Percentiles rank a stretch among this genome's conserved stretches.
These are phyloP conservation scores for Nothoprocta pentlandii DNA, from an alignment of 2,113 vertebrate genomes.

Conservation along the genomic window DNA sequence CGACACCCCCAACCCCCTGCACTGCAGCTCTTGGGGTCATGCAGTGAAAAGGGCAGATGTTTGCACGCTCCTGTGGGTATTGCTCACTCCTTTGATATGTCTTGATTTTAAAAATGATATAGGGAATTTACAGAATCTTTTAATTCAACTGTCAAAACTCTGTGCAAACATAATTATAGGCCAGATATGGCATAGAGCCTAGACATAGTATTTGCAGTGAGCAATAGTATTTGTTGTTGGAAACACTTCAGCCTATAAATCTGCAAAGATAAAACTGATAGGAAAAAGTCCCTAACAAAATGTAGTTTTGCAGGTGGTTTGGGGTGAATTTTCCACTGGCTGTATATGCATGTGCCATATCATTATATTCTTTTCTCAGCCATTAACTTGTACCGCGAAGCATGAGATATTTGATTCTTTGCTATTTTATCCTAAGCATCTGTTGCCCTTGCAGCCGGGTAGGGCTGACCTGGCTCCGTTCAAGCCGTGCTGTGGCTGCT, in stretches of 20 bases:
- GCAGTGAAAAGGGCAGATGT: not conserved
- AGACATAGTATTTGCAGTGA: not conserved
- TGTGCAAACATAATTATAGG: conserved; percentile 28
- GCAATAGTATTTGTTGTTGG: conserved; percentile 22
- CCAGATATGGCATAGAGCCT: not conserved
- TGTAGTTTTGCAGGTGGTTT: conserved; percentile 22
- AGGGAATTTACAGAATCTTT: conserved; percentile 23
- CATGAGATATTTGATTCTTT: not conserved
- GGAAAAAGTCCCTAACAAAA: conserved; percentile 3
- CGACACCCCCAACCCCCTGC: no score
- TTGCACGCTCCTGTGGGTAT: not conserved
- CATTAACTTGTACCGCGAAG: not conserved
- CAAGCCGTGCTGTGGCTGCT: rapidly evolving
- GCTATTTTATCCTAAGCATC: not conserved
- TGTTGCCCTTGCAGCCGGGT: rapidly evolving
- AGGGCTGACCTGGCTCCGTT: rapidly evolving
- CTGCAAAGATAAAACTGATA: not conserved
- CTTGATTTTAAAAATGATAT: rapidly evolving
- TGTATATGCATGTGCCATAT: not conserved
- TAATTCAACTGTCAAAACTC: conserved; percentile 39
- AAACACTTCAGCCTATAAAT: not conserved
- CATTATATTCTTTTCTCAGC: not conserved
- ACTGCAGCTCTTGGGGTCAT: not conserved
- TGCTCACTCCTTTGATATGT: not conserved
- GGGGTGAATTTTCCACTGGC: conserved; percentile 23